Base-by-base conservation (phyloP, 2,888 invertebrate species). In the Cephalotes varians region DNA sequence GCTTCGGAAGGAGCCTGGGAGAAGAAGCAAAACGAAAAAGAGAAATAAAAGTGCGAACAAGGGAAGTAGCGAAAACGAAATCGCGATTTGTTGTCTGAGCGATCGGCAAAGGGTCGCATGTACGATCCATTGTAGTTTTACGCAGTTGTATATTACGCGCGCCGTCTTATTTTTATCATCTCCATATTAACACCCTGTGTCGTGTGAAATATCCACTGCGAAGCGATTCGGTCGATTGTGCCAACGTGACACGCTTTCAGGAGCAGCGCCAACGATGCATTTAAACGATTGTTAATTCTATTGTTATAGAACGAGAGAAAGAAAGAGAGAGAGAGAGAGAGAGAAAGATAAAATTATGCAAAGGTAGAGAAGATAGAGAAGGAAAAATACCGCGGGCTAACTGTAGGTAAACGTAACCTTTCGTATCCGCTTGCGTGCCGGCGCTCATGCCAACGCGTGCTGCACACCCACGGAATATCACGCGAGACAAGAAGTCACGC, bases 131-230 rank as follows among this genome's bases (percentile, higher is more conserved):
- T 86, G 82, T 85, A 69, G 67, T 67, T 88, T 90, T 85, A 87
- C 83, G 88, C 86, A 85, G 71, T 73, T 82, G 67, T 87, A 86
- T 85, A 86, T 90, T 86, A 88, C 12, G 85, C 12, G 85, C 84
- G 81, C 74, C 71, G 62, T 86, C 81, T 87, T 87, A 87, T 83
- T 84, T 89, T 86, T 88, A 87, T 88, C 86, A 88, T 88, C 86
- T 79, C 67, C 67, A 73, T 85, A 89, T 91, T 90, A 90, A 90
- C 87, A 85, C 85, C 82, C 47, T 28, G 56, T 56, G 40, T 64
- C 51, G 47, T 56, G 47, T 58, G 25, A 12, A 28, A 40, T 18
- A 21, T 44, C 9, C 12, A 60, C 49, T 28, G 65, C 76, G 56
- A n/a, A 62, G 34, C 40, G 71, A 54, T 64, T 25, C 44, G 47